These are phyloP conservation scores for Tinea pellionella DNA, from an alignment of 2,888 invertebrate genomes.

Conservation along the genomic window DNA sequence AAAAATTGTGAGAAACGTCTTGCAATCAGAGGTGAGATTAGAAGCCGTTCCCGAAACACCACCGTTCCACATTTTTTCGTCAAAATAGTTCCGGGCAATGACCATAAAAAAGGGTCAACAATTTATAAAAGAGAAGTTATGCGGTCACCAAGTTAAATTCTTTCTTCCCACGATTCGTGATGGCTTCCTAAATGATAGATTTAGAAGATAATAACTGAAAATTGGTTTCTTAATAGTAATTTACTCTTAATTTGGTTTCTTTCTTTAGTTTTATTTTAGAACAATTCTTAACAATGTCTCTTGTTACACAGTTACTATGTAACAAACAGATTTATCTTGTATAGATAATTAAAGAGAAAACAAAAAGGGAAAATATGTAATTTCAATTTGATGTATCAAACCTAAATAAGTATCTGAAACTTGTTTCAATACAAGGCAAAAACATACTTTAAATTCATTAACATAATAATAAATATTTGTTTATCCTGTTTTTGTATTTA, in stretches of 20 bases:
- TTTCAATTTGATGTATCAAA: too few relatives aligned
- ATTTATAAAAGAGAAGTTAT: conserved; percentile 34
- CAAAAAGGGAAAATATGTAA: too few relatives aligned
- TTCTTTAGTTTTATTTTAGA: not conserved
- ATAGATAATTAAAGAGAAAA: too few relatives aligned
- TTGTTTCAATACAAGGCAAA: too few relatives aligned
- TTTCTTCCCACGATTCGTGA: conserved; percentile 22
- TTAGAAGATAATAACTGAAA: conserved; percentile 19
- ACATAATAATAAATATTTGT: not conserved
- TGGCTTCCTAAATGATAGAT: conserved; percentile 25
- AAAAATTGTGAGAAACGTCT: conserved; percentile 51
- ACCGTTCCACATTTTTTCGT: conserved; percentile 19
- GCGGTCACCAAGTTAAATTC: conserved; percentile 15
- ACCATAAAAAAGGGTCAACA: conserved; percentile 46
- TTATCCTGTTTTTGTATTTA: not conserved
- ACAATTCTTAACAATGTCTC: too few relatives aligned
- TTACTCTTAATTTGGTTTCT: not conserved
- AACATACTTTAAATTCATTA: too few relatives aligned
- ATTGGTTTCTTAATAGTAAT: not conserved
- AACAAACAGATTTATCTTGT: too few relatives aligned
- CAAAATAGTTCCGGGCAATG: conserved; percentile 28
- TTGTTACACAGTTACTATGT: too few relatives aligned
- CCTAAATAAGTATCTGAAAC: too few relatives aligned
- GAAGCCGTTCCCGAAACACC: conserved; percentile 32
- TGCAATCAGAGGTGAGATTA: conserved; percentile 56